Evolutionary conservation across 2,888 invertebrate genomes (phyloP), one percentile per base, ranked within the genome.

Genomic region (Poecilobothrus nobilitatus): DNA sequence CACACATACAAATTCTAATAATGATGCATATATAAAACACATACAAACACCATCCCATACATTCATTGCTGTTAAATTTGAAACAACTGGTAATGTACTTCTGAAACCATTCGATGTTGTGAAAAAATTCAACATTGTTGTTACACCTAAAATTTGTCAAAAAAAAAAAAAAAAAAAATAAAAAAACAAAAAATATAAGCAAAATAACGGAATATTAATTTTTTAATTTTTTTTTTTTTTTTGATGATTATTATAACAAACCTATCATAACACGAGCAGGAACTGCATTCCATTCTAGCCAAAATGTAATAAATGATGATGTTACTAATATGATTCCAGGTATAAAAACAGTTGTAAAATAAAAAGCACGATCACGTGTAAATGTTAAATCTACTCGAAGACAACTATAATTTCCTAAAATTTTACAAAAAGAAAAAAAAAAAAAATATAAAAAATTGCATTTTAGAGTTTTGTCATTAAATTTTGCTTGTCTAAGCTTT

Each of bases 121-220:
- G 90, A 95, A 95, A 88, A 95, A 95, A 86, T 95, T 95, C 89
- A 95, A 90, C 95, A 95, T 95, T 83, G 95, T 95, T 77, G 95
- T 95, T 79, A 95, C 95, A 84, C 95, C 95, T 93, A 84, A 74
- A 70, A 68, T 63, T 66, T 63, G 41, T 70, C 41, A 63, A 44
- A 66, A 20, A 53, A 63, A n/a, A 37, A 21, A 44, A 20, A n/a
- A n/a, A n/a, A n/a, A n/a, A n/a, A n/a, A n/a, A n/a, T n/a, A n/a
- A n/a, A n/a, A n/a, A n/a, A n/a, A n/a, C n/a, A n/a, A n/a, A n/a
- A n/a, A n/a, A n/a, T n/a, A n/a, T n/a, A 41, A 41, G 15, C 7
- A 15, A 41, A 41, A 41, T 9, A 41, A 15, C 2, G 41, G 15
- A 6, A 15, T 8, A 12, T 41, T 41, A 12, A 2, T 3, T 41